phyloP scores from a whole-genome alignment of 1,140 invertebrate genomes.

The Pogonomyrmex barbatus region DNA sequence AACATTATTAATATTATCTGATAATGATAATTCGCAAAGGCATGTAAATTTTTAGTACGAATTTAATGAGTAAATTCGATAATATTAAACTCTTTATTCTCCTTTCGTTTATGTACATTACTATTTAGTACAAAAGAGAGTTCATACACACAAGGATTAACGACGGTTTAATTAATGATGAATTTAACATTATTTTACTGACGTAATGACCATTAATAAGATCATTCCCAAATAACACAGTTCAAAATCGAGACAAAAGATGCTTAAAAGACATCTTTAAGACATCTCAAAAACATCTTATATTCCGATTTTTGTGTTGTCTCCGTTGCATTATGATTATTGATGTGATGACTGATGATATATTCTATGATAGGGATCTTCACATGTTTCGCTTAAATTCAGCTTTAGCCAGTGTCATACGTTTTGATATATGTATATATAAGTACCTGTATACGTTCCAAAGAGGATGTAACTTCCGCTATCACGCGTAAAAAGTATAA shows the following conservation, averaged over 20 bases:
- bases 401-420: background rate
- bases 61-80: slow-evolving; percentile 53
- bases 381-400: slow-evolving; percentile 24
- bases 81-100: slow-evolving; percentile 77
- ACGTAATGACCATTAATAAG: background rate
- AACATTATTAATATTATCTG: background rate
- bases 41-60: background rate
- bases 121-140: slow-evolving; percentile 76
- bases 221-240: background rate
- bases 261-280: too few species aligned
- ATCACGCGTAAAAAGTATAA: slow-evolving; percentile 60
- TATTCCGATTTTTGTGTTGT: too few species aligned
- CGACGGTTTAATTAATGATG: slow-evolving; percentile 40
- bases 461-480: slow-evolving; percentile 32
- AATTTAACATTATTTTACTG: slow-evolving; percentile 39
- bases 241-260: too few species aligned
- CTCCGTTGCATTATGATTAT: background rate
- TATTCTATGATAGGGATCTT: slow-evolving; percentile 35
- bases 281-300: too few species aligned
- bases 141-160: slow-evolving; percentile 64
- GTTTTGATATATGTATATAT: background rate
- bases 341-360: slow-evolving; percentile 18
- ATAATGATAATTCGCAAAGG: background rate
- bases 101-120: slow-evolving; percentile 71
- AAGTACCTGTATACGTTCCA: slow-evolving; percentile 1